Evolutionary conservation across 1,140 invertebrate species (phyloP), one percentile per base, ranked within the genome.

Genomic region (Drosophila nebulosa): DNA sequence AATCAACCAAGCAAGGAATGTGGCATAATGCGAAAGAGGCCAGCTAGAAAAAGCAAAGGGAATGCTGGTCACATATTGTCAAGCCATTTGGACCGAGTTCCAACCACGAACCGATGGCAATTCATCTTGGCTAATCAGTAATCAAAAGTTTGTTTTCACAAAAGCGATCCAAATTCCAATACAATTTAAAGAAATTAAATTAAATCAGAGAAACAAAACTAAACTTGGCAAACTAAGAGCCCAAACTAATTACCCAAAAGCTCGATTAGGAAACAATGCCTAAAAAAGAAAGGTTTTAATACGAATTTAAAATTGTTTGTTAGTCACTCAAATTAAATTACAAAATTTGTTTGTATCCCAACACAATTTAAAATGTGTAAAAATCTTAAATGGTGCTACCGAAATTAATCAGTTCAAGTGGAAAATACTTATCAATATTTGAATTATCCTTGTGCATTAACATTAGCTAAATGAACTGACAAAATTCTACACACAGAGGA

Each of bases 401-500:
- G 26, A 73, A 78, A 73, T 58, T 58, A 67, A 79, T 30, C 59
- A 39, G 53, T 22, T 55, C 71, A 67, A 71, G 77, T 71, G 77
- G 50, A 79, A 79, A 75, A 74, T 62, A 61, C 56, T 70, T 73
- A 32, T 46, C 62, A 77, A 77, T 77, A 46, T 76, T 76, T 75
- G 53, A 69, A 75, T 52, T 39, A 53, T 53, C 64, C 64, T 55
- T 55, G 52, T 55, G 52, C 26, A 55, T 55, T 55, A 59, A 69
- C 74, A 69, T 85, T 74, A 77, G 80, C 58, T 67, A 62, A 81
- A 83, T 81, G 78, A 83, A 81, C 71, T 83, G 74, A 79, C 58
- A 79, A 76, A 79, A 69, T 78, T 60, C 61, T 53, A 55, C 16
- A 42, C 39, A 46, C 39, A 72, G 10, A 32, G 30, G 10, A 30